These are phyloP conservation scores for Drosophila mimetica DNA, from an alignment of 2,888 invertebrate genomes.

Conservation along the genomic window DNA sequence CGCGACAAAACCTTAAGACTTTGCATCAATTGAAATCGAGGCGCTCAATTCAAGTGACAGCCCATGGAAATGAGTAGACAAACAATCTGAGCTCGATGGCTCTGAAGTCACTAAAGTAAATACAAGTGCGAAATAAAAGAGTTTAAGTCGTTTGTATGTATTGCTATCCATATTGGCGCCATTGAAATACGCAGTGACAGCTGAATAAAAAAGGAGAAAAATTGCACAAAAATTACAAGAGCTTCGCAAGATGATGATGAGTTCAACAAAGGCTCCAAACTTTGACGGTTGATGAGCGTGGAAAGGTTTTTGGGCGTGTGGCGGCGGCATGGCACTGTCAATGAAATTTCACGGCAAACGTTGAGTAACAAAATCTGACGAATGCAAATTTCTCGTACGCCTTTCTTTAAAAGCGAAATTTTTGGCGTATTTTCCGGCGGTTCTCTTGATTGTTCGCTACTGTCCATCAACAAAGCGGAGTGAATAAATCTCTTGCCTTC, in stretches of 20 bases:
- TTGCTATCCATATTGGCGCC: conserved; percentile 31
- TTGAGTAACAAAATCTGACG: conserved; percentile 52
- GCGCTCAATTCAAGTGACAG: conserved; percentile 68
- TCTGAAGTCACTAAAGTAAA: conserved; percentile 54
- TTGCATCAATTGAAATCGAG: conserved; percentile 68
- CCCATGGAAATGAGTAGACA: conserved; percentile 69
- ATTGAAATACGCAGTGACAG: conserved; percentile 35
- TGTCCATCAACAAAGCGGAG: conserved; percentile 49
- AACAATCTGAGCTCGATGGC: conserved; percentile 61
- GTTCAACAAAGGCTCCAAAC: conserved; percentile 51
- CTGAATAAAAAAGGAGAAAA: conserved; percentile 33
- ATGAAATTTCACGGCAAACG: conserved; percentile 49
- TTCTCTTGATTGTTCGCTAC: conserved; percentile 50
- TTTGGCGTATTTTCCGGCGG: conserved; percentile 31
- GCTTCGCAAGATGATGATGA: conserved; percentile 24
- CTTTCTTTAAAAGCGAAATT: conserved; percentile 49
- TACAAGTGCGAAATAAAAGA: conserved; percentile 28
- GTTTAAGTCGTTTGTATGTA: conserved; percentile 7
- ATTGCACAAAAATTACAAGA: conserved; percentile 49
- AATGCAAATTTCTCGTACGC: conserved; percentile 57
- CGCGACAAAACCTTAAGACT: conserved; percentile 45
- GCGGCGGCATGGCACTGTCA: conserved; percentile 56
- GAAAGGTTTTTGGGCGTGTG: conserved; percentile 57
- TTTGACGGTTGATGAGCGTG: conserved; percentile 56
- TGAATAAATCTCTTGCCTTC: conserved; percentile 43